phyloP scores from a whole-genome alignment of 2,113 vertebrate genomes.

The Oncorhynchus kisutch region DNA sequence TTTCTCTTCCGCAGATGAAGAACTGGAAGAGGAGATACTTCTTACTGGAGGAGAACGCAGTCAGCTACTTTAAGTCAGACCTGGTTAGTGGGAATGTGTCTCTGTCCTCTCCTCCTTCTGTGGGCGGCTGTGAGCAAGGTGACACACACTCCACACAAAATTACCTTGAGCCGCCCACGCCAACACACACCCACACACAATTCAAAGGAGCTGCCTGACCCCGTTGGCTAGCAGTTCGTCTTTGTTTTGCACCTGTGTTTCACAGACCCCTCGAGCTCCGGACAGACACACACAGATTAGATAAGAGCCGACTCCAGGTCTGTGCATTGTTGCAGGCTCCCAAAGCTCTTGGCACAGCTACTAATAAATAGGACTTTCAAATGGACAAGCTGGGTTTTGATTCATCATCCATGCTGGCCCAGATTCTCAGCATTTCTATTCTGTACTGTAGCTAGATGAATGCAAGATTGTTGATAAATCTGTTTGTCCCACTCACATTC shows the following conservation, averaged over 20 bases:
- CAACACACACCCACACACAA: neutral
- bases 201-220: neutral
- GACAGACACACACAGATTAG: neutral
- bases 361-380: neutral
- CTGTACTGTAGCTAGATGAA: too few relatives aligned
- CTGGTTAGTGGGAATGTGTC: conserved; percentile 72
- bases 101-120: neutral
- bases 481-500: too few relatives aligned
- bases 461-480: too few relatives aligned
- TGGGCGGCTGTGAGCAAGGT: neutral
- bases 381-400: neutral
- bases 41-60: conserved; percentile 87
- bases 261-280: neutral
- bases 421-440: too few relatives aligned
- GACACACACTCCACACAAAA: neutral
- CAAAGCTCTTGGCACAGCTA: neutral
- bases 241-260: neutral
- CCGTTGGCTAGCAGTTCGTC: neutral
- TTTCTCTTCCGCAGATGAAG: conserved; percentile 82
- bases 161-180: neutral
- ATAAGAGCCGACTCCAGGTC: neutral
- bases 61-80: conserved; percentile 95
- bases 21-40: conserved; percentile 98
- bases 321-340: neutral
- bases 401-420: neutral